A percentile compares a stretch with the other conserved stretches of the same genome.
Evolutionary conservation across 2,113 vertebrate species (phyloP).

Genomic region (Neolamprologus tretocephalus): DNA sequence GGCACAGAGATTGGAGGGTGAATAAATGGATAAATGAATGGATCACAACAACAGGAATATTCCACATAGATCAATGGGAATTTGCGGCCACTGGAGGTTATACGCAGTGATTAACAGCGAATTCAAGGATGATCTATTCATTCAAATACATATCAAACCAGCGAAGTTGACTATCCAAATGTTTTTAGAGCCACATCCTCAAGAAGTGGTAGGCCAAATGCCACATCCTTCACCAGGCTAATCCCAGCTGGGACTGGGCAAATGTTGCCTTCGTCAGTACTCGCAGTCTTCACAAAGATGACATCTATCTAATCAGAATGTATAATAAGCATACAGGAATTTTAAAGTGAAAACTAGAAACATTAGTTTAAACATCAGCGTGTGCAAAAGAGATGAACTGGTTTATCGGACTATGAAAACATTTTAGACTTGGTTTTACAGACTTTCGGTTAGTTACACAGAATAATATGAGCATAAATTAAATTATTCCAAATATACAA

Average conservation of each 20-base stretch:
- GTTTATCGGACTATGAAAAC: neutral
- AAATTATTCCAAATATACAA: neutral
- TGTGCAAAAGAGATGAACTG: neutral
- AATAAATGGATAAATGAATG: constrained; percentile 54
- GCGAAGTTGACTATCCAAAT: neutral
- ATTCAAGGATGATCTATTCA: neutral
- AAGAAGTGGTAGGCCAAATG: neutral
- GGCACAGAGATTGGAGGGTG: constrained; percentile 81
- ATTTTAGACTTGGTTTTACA: neutral
- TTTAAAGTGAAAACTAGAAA: neutral
- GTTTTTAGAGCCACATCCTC: neutral
- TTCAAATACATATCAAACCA: neutral
- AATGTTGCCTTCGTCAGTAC: neutral
- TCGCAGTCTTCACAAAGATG: neutral
- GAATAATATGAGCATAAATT: neutral
- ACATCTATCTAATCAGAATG: neutral
- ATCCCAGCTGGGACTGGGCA: neutral
- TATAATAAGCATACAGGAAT: neutral
- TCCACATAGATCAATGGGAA: constrained; percentile 76
- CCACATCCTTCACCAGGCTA: neutral
- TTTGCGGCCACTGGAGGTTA: neutral
- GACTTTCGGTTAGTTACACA: neutral
- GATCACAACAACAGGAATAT: constrained; percentile 68
- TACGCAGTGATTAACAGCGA: neutral
- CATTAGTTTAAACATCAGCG: neutral